Conservation (phyloP, 2,797 vertebrate genomes). For the Periparus ater region DNA sequence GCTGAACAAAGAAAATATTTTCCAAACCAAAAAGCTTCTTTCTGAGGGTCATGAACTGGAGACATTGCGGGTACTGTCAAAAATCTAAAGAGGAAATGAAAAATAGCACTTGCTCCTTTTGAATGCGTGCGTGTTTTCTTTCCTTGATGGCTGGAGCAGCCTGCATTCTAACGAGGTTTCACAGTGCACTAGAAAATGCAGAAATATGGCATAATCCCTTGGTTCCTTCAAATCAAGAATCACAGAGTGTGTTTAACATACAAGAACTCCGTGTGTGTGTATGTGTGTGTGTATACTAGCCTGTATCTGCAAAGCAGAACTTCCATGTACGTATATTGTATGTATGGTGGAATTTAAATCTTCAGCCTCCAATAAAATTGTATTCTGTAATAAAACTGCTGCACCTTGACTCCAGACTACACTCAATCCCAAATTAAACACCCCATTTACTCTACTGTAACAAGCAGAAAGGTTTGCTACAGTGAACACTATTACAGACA, state of each 20-base stretch:
- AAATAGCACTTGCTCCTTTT: constrained; percentile 28
- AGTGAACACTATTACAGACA: constrained; percentile 61
- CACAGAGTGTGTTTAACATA: constrained; percentile 37
- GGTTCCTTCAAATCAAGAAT: constrained; percentile 58
- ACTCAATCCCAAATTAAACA: constrained; percentile 76
- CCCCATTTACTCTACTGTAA: constrained; percentile 72
- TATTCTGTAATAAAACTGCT: constrained; percentile 74
- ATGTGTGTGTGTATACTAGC: background rate
- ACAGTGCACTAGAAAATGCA: constrained; percentile 37
- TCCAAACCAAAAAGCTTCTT: background rate
- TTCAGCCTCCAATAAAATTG: constrained; percentile 73
- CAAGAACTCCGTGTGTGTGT: background rate
- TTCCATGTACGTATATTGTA: constrained; percentile 22
- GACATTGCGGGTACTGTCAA: background rate
- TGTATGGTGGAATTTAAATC: constrained; percentile 71
- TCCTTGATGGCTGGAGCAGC: constrained; percentile 5
- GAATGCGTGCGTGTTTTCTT: background rate
- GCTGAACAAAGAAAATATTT: constrained; percentile 68
- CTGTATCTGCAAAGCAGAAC: constrained; percentile 60
- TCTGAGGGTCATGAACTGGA: constrained; percentile 36
- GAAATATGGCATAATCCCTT: constrained; percentile 44
- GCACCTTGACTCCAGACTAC: constrained; percentile 74
- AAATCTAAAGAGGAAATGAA: constrained; percentile 34
- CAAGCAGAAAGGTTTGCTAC: constrained; percentile 69
- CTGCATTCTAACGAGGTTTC: background rate